phyloP scores from a whole-genome alignment of 2,888 invertebrate genomes.

The Nasonia oneida region DNA sequence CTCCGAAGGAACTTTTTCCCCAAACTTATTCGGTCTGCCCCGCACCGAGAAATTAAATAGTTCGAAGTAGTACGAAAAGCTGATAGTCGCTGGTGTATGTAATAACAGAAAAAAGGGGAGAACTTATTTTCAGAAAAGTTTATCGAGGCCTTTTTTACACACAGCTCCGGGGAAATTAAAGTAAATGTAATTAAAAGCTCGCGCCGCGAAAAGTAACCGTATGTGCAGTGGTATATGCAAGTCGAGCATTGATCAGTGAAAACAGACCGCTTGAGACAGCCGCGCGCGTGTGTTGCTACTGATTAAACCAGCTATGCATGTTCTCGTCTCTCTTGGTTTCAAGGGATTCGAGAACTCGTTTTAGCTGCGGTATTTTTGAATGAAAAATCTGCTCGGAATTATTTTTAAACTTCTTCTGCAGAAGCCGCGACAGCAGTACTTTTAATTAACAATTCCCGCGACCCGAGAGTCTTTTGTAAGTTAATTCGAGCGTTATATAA shows the following conservation, averaged over 20 bases:
- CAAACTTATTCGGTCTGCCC: neutral
- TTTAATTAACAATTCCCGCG: too few relatives aligned
- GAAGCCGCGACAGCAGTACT: too few relatives aligned
- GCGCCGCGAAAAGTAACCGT: too few relatives aligned
- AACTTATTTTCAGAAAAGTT: neutral
- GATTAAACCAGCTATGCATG: conserved; percentile 24
- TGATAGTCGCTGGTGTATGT: too few relatives aligned
- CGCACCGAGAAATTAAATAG: too few relatives aligned
- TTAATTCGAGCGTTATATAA: too few relatives aligned
- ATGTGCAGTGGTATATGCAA: neutral
- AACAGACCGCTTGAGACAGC: conserved; percentile 44
- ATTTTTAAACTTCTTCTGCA: neutral
- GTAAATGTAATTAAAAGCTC: conserved; percentile 7
- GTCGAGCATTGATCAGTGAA: conserved; percentile 22
- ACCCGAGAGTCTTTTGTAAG: too few relatives aligned
- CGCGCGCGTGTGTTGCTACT: conserved; percentile 27
- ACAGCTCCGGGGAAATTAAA: conserved; percentile 27
- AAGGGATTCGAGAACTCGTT: neutral
- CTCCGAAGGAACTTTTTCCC: neutral
- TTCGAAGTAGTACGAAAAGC: too few relatives aligned
- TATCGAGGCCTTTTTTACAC: neutral
- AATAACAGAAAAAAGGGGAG: neutral
- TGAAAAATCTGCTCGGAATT: neutral
- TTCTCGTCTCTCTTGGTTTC: neutral
- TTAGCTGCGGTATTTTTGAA: neutral